phyloP scores from a whole-genome alignment of 2,113 vertebrate genomes.

The Microtus montanus region DNA sequence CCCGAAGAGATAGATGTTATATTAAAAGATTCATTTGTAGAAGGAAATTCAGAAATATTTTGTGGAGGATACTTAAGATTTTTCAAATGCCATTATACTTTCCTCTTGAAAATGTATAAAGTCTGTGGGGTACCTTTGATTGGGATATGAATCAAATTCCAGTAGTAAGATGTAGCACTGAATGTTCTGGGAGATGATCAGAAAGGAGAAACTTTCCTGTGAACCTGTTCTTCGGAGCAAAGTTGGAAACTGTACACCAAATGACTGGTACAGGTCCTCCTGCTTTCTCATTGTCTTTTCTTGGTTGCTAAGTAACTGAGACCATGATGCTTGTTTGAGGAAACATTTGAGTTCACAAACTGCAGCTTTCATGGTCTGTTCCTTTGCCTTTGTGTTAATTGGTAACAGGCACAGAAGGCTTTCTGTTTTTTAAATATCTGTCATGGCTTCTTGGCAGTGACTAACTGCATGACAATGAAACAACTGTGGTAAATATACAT shows the following conservation, averaged over 20 bases:
- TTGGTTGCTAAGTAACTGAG: neutral
- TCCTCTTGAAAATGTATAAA: neutral
- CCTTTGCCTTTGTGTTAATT: neutral
- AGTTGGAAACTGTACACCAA: neutral
- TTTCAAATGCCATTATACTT: neutral
- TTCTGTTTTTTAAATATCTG: neutral
- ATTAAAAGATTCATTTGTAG: neutral
- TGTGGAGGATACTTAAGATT: neutral
- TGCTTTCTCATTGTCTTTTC: neutral
- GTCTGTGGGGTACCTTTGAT: neutral
- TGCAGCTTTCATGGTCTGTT: neutral
- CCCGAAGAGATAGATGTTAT: neutral
- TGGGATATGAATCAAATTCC: neutral
- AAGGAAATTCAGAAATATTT: neutral
- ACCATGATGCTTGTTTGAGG: fast-evolving
- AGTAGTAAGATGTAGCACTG: neutral
- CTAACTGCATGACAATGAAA: neutral
- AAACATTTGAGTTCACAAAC: neutral
- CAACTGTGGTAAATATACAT: neutral
- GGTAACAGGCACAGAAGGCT: neutral
- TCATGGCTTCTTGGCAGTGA: neutral
- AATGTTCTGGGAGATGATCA: neutral
- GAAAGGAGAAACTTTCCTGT: neutral
- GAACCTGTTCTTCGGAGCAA: neutral
- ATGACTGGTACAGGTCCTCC: fast-evolving